Evolutionary conservation across 2,113 vertebrate genomes (phyloP).

Genomic region (Cinclus mexicanus): DNA sequence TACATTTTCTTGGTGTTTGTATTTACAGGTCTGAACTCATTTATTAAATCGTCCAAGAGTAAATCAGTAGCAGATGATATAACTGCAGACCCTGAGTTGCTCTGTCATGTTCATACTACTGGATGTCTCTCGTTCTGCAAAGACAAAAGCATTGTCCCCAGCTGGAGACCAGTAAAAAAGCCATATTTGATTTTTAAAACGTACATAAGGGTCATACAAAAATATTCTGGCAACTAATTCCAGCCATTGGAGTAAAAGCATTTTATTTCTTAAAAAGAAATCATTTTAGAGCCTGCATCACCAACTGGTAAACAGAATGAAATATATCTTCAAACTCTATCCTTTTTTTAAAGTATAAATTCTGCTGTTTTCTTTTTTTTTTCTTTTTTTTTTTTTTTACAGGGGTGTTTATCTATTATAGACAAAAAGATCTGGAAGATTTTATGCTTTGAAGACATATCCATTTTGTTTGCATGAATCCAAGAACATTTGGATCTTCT

Average conservation of each 20-base stretch:
- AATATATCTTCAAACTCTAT: not conserved
- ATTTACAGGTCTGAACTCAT: not conserved
- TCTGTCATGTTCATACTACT: not conserved
- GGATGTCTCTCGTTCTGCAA: not conserved
- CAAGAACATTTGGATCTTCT: conserved; percentile 37
- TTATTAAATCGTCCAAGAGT: not conserved
- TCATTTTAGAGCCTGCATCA: not conserved
- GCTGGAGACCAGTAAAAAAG: not conserved
- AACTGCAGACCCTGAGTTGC: not conserved
- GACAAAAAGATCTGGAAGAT: not conserved
- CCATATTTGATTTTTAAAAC: not conserved
- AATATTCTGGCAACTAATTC: not conserved
- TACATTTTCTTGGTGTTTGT: not conserved
- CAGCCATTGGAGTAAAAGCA: not conserved
- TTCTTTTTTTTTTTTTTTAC: not conserved
- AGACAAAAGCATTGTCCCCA: rapidly evolving
- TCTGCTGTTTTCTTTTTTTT: not conserved
- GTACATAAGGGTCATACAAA: not conserved
- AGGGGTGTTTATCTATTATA: not conserved
- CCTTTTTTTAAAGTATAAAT: not conserved
- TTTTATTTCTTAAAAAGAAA: not conserved
- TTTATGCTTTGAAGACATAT: conserved; percentile 56
- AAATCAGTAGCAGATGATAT: not conserved
- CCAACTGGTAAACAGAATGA: not conserved
- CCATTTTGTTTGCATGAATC: conserved; percentile 17